Evolutionary conservation across 1,140 invertebrate genomes (phyloP).

Genomic region (Gryon sp.): DNA sequence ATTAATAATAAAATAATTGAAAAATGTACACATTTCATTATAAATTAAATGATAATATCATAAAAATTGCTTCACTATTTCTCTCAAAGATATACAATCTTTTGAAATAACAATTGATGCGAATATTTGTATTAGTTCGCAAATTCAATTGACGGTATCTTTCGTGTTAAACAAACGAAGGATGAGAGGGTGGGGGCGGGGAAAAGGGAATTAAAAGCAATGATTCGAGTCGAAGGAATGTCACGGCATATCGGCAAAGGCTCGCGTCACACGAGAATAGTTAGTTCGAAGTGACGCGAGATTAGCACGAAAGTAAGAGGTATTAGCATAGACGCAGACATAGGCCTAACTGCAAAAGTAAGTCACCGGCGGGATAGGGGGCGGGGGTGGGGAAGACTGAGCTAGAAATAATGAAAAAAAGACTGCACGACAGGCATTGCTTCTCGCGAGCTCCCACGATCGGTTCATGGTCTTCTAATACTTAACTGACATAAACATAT

Average conservation of each 20-base stretch:
- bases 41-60: too few relatives aligned
- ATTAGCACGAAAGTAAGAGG: constrained; percentile 64
- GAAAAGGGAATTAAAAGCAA: constrained; percentile 20
- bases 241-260: constrained; percentile 50
- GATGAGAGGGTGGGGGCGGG: neutral
- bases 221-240: constrained; percentile 59
- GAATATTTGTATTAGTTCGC: too few relatives aligned
- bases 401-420: constrained; percentile 51
- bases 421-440: constrained; percentile 46
- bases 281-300: constrained; percentile 54
- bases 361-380: constrained; percentile 28
- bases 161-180: constrained; percentile 10
- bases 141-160: neutral
- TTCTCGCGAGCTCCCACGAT: constrained; percentile 70
- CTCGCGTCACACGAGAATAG: constrained; percentile 60
- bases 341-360: constrained; percentile 59
- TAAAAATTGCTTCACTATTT: too few relatives aligned
- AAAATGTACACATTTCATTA: too few relatives aligned
- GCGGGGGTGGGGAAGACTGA: constrained; percentile 46
- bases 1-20: too few relatives aligned
- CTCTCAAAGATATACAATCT: too few relatives aligned
- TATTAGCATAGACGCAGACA: constrained; percentile 57
- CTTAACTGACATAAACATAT: constrained; percentile 13
- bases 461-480: constrained; percentile 70
- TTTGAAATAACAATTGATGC: too few relatives aligned